Base-by-base conservation (phyloP, 2,797 vertebrate species). In the Rhinella marina region DNA sequence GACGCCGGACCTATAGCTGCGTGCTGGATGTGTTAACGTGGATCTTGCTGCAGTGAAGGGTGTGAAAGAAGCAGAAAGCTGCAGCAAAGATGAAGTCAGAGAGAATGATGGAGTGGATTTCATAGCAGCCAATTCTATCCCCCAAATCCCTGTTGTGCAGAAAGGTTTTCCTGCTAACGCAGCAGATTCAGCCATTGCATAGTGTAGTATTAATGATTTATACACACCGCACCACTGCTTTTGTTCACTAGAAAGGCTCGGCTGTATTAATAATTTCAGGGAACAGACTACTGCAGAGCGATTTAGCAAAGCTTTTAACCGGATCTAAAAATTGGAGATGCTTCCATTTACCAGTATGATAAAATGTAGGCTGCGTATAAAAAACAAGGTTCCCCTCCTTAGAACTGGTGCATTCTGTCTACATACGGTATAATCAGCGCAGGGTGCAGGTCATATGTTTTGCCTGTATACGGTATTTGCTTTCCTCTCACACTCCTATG, bases 141-240 rank as follows among this genome's bases (percentile, higher is more conserved):
- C 93, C 91, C 70, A 92, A 92, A 91, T 93, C 93, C 93, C 93
- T 90, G 85, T 91, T 91, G 93, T 92, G 92, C 92, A 83, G 92
- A 92, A 92, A 92, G 92, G 90, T 91, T 93, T 92, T 94, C 91
- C 92, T 90, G 86, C 92, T 90, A 91, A 86, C 92, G 13, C 92
- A 93, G 93, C 93, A 93, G 93, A 93, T 87, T 85, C 92, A 94
- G 92, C 90, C 93, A 88, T 91, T 92, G 92, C 93, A 91, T 64
- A 27, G 91, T 91, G 19, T 84, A 73, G 78, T 93, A 91, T 95
- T 94, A 94, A 94, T 95, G 95, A 95, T 95, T 95, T 94, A 95
- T 95, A 92, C 91, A 89, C 90, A 86, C 90, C 25, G 32, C 91
- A 90, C 92, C 77, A 3, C 50, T 92, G 94, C 93, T 94, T 94